A percentile compares a stretch with the other conserved stretches of the same genome.
phyloP scores from a whole-genome alignment of 2,113 vertebrate species.

The Plecotus auritus region DNA sequence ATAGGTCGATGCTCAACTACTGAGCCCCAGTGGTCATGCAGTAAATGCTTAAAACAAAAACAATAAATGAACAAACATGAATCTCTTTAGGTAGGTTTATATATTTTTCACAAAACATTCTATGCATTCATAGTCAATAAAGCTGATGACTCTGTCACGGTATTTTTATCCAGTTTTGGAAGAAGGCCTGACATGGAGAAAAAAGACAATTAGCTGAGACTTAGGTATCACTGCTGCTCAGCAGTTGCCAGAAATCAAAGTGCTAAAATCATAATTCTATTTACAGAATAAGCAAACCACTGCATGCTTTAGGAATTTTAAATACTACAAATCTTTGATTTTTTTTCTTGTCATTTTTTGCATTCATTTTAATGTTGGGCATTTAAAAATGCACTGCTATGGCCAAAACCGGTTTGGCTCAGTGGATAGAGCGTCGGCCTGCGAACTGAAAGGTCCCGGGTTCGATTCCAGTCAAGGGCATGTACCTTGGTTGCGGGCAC shows the following conservation, averaged over 20 bases:
- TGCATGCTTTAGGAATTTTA: neutral
- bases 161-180: conserved; percentile 53
- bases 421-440: no score
- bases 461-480: no score
- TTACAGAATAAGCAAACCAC: conserved; percentile 33
- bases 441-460: no score
- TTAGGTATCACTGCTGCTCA: conserved; percentile 11
- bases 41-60: neutral
- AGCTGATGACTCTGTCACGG: conserved; percentile 20
- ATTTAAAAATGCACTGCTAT: neutral
- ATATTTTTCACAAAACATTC: neutral
- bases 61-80: neutral
- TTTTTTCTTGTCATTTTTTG: neutral
- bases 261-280: conserved; percentile 39
- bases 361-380: neutral
- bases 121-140: neutral
- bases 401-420: no score
- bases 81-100: neutral
- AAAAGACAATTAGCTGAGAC: conserved; percentile 64
- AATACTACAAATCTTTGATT: neutral
- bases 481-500: no score
- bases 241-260: conserved; percentile 38
- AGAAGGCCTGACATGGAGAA: conserved; percentile 16
- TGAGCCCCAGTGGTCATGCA: no score
- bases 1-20: no score